Percentiles rank a stretch among this genome's conserved stretches.
Evolutionary conservation across 2,888 invertebrate genomes (phyloP).

Genomic region (Stegophylla sp.): DNA sequence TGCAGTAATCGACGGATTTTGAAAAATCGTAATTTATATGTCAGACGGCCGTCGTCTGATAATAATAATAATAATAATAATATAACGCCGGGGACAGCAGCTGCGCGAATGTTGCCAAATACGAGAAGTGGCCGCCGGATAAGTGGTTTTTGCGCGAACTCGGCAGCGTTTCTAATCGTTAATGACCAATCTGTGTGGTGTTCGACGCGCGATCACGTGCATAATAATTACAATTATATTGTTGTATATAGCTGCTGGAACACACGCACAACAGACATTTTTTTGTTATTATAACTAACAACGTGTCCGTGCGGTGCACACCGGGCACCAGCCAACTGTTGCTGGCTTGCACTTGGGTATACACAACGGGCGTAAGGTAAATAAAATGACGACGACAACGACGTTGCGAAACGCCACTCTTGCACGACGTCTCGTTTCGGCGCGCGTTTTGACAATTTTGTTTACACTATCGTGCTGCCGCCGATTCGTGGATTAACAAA

Average conservation of each 20-base stretch:
- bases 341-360: too few relatives aligned
- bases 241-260: background rate
- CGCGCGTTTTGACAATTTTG: background rate
- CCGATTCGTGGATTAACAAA: too few relatives aligned
- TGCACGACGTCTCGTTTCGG: background rate
- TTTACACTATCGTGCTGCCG: too few relatives aligned
- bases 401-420: background rate
- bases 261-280: background rate
- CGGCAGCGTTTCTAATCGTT: constrained; percentile 48
- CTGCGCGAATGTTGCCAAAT: constrained; percentile 2
- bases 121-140: background rate
- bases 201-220: constrained; percentile 26
- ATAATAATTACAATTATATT: constrained; percentile 35
- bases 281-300: too few relatives aligned
- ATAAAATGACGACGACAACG: background rate
- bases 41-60: too few relatives aligned
- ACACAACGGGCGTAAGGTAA: too few relatives aligned
- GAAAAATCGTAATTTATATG: too few relatives aligned
- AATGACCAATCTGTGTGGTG: constrained; percentile 44
- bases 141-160: constrained; percentile 12
- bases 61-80: too few relatives aligned
- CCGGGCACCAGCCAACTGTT: background rate
- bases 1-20: too few relatives aligned
- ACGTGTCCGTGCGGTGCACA: too few relatives aligned
- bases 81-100: too few relatives aligned